These are phyloP conservation scores for Phthorimaea operculella DNA, from an alignment of 1,140 invertebrate species.

Conservation along the genomic window DNA sequence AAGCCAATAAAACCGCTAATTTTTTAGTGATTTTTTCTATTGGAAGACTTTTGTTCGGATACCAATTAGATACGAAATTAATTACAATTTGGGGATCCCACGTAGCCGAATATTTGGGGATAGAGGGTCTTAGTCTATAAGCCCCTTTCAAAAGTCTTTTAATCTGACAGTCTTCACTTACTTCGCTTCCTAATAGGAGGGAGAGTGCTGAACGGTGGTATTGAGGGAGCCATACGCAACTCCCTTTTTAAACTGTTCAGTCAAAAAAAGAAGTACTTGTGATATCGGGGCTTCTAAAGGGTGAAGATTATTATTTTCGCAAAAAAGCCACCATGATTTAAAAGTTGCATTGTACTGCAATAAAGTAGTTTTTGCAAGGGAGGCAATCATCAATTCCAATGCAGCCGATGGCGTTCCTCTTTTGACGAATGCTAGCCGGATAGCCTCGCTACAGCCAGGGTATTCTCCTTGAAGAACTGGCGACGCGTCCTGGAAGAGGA, in stretches of 20 bases:
- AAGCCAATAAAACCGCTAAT: slow-evolving; percentile 21
- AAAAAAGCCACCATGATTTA: slow-evolving; percentile 29
- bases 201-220: slow-evolving; percentile 25
- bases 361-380: slow-evolving; percentile 20
- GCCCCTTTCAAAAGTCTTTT: slow-evolving; percentile 28
- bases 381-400: slow-evolving; percentile 19
- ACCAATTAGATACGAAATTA: slow-evolving; percentile 17
- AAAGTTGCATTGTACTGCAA: slow-evolving; percentile 21
- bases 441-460: slow-evolving; percentile 18
- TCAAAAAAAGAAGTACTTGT: slow-evolving; percentile 16
- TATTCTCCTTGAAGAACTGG: slow-evolving; percentile 3
- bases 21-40: slow-evolving; percentile 18
- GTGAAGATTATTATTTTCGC: slow-evolving; percentile 15
- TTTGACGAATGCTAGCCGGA: slow-evolving; percentile 15
- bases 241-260: slow-evolving; percentile 17
- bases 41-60: slow-evolving; percentile 11
- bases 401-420: slow-evolving; percentile 11
- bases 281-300: slow-evolving; percentile 9
- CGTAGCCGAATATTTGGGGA: slow-evolving; percentile 27
- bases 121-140: slow-evolving; percentile 22
- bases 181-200: slow-evolving; percentile 15
- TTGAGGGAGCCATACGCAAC: slow-evolving; percentile 26
- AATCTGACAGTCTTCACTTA: slow-evolving; percentile 14
- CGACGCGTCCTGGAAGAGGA: not conserved
- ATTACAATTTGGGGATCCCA: slow-evolving; percentile 34